A percentile compares a stretch with the other conserved stretches of the same genome.
These are phyloP conservation scores for Sesia apiformis DNA, from an alignment of 2,888 invertebrate genomes.

Conservation along the genomic window DNA sequence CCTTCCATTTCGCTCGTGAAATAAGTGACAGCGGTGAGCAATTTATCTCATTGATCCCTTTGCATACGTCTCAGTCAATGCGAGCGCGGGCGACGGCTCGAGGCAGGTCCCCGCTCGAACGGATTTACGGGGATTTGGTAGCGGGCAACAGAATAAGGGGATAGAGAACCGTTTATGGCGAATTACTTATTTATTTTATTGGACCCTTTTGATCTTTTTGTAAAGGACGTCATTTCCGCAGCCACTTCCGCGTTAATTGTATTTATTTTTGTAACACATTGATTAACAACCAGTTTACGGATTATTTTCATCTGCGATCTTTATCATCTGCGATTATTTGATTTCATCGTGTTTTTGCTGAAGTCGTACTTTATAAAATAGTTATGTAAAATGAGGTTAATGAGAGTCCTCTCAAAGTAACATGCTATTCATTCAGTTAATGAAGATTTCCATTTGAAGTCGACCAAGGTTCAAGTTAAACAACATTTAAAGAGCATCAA, in stretches of 20 bases:
- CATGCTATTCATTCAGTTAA: conserved; percentile 22
- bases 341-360: no score
- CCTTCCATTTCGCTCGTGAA: conserved; percentile 38
- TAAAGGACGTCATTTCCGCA: conserved; percentile 1
- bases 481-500: conserved; percentile 34
- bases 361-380: no score
- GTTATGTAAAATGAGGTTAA: no score
- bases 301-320: no score
- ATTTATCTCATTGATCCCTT: conserved; percentile 68
- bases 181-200: conserved; percentile 39
- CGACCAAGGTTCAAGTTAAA: conserved; percentile 22
- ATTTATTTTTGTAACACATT: no score
- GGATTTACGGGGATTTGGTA: conserved; percentile 40
- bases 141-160: conserved; percentile 31
- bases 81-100: conserved; percentile 23
- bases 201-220: conserved; percentile 26
- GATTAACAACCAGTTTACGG: no score
- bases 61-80: conserved; percentile 66
- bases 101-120: conserved; percentile 27
- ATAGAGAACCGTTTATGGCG: conserved; percentile 34
- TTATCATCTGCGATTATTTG: no score
- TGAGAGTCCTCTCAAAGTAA: not conserved
- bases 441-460: conserved; percentile 25
- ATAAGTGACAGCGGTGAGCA: conserved; percentile 55
- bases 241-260: not conserved